These are phyloP conservation scores for Augiades crinisus DNA, from an alignment of 2,888 invertebrate species.

Conservation along the genomic window DNA sequence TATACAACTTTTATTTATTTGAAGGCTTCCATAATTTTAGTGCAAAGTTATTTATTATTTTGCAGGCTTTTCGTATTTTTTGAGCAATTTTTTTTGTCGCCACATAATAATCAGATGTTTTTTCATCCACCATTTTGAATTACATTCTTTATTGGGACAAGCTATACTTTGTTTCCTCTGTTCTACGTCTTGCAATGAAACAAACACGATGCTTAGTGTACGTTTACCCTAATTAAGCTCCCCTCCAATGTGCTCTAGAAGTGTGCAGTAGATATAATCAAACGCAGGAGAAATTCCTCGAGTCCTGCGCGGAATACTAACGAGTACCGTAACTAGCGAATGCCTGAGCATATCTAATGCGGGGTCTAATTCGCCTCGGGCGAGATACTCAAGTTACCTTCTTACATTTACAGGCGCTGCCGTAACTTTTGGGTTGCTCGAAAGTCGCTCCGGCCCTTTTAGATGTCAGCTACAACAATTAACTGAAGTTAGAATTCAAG, in stretches of 20 bases:
- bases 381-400: slow-evolving; percentile 29
- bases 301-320: slow-evolving; percentile 39
- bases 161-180: background rate
- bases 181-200: background rate
- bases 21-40: slow-evolving; percentile 7
- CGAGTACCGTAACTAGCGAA: slow-evolving; percentile 38
- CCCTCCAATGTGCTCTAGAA: slow-evolving; percentile 3
- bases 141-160: no score
- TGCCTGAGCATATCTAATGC: slow-evolving; percentile 40
- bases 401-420: slow-evolving; percentile 1
- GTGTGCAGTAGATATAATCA: slow-evolving; percentile 21
- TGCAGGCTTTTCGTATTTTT: no score
- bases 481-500: background rate
- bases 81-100: no score
- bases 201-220: background rate
- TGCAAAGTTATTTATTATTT: no score
- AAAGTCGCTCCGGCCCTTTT: slow-evolving; percentile 8
- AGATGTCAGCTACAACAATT: background rate
- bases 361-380: slow-evolving; percentile 40
- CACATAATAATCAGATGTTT: no score
- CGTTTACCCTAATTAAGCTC: slow-evolving; percentile 12
- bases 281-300: slow-evolving; percentile 22
- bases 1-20: slow-evolving; percentile 16
- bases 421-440: slow-evolving; percentile 25
- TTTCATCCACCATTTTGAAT: no score